Base-by-base conservation (phyloP, 1,140 invertebrate species). In the Cotesia chilonis region DNA sequence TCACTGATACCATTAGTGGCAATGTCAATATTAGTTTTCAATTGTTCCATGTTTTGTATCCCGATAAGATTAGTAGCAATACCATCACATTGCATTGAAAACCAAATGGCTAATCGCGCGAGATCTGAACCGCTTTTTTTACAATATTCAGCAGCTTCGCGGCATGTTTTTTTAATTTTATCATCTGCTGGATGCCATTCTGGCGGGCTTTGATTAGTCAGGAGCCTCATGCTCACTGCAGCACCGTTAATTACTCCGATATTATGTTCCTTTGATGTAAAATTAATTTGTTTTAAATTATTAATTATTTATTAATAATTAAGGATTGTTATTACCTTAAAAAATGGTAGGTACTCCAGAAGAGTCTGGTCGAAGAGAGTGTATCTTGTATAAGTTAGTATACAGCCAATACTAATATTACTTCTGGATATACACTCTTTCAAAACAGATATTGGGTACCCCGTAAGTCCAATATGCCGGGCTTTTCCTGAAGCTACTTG, bases 201-300 rank as follows among this genome's bases (percentile, higher is more conserved):
- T 70, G 90, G 93, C 0, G 95, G 92, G 0, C 93, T 94, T 51
- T 81, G 79, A 83, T 91, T 92, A 7, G 94, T 92, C 17, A 97
- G 87, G 10, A 98, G 86, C 7, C 95, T 94, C 93, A 97, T 93
- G 1, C 90, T 92, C 17, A 93, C 90, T 2, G 91, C 88, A 0
- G 94, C 90, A 2, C 95, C 95, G 86, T 94, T 95, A 28, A 98
- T 92, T 14, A 98, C 87, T 28, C 93, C 96, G 9, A 98, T 80
- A 68, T 91, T 89, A 75, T 90, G 89, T 57, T 87, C 84, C 92
- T 96, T 41, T 41, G 9, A 1, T 41, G 38, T 41, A 41, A 17
- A 17, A 17, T 17, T 41, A 41, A 41, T 41, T 1, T 41, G 1
- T 41, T 41, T 41, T 7, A 41, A 41, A 5, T 1, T 4, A 41